These are phyloP conservation scores for Tetheella fluctuosa DNA, from an alignment of 2,888 invertebrate species.

Conservation along the genomic window DNA sequence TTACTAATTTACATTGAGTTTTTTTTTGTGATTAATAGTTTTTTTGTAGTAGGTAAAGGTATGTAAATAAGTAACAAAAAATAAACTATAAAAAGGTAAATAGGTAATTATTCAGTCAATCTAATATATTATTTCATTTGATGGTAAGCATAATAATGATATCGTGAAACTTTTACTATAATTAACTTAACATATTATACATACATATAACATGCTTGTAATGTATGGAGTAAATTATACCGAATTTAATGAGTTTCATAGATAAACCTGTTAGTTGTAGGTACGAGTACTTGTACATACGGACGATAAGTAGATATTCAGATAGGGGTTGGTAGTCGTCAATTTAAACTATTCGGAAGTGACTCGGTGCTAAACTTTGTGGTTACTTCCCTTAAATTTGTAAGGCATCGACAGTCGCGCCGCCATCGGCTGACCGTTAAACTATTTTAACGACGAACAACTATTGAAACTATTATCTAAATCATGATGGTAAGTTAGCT, in stretches of 20 bases:
- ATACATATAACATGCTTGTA: too few relatives aligned
- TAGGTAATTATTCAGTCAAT: too few relatives aligned
- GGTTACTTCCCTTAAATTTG: conserved; percentile 22
- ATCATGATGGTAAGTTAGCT: neutral
- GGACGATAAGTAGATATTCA: conserved; percentile 21
- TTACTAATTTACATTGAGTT: too few relatives aligned
- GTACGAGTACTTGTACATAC: too few relatives aligned
- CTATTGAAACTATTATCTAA: neutral
- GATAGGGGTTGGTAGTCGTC: conserved; percentile 34
- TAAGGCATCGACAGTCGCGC: conserved; percentile 18
- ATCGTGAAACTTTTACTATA: too few relatives aligned
- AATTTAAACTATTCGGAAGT: conserved; percentile 34
- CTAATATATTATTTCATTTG: too few relatives aligned
- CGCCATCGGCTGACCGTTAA: conserved; percentile 38
- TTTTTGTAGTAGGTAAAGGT: too few relatives aligned
- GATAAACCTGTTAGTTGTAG: conserved; percentile 14
- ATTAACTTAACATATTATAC: too few relatives aligned
- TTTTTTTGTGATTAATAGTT: too few relatives aligned
- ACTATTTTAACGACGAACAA: conserved; percentile 34
- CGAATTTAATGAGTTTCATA: conserved; percentile 3
- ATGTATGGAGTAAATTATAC: neutral
- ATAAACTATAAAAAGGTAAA: too few relatives aligned
- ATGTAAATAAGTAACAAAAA: too few relatives aligned
- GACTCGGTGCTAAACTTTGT: conserved; percentile 45
- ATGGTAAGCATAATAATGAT: too few relatives aligned